Evolutionary conservation across 2,113 vertebrate species (phyloP).

Genomic region (Quiscalus mexicanus): DNA sequence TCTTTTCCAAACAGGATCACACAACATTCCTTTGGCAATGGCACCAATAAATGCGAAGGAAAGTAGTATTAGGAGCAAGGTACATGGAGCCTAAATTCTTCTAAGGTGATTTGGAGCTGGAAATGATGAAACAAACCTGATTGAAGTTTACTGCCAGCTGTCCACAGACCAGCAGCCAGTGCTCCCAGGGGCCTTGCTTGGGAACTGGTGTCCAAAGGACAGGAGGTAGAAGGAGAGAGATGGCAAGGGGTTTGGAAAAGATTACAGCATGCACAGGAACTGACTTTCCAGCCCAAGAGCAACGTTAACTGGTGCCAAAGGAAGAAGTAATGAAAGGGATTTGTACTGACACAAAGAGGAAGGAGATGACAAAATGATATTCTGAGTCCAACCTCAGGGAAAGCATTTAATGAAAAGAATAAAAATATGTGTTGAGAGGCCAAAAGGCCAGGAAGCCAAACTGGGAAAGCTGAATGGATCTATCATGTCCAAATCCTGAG

Average conservation of each 20-base stretch:
- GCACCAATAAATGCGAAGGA: not conserved
- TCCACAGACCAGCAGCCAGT: not conserved
- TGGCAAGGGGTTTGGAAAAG: conserved; percentile 1
- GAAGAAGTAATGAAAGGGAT: conserved; percentile 23
- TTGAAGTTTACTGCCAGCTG: not conserved
- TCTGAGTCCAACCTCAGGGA: not conserved
- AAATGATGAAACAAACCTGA: not conserved
- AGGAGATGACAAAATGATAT: not conserved
- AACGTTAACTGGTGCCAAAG: conserved; percentile 15
- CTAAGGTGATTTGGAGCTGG: not conserved
- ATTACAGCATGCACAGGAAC: not conserved
- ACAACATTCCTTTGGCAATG: not conserved
- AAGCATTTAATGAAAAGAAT: not conserved
- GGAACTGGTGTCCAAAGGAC: not conserved
- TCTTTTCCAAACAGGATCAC: not conserved
- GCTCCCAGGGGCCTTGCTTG: not conserved
- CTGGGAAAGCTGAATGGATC: not conserved
- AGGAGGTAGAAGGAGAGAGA: not conserved
- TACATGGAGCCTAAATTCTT: not conserved
- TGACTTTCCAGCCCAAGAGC: not conserved
- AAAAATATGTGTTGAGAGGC: not conserved
- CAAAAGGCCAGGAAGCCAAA: conserved; percentile 9
- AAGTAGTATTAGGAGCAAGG: not conserved
- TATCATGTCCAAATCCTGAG: not conserved
- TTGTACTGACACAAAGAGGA: conserved; percentile 9